phyloP scores from a whole-genome alignment of 2,888 invertebrate species.

The Tenthredo scrophulariae region DNA sequence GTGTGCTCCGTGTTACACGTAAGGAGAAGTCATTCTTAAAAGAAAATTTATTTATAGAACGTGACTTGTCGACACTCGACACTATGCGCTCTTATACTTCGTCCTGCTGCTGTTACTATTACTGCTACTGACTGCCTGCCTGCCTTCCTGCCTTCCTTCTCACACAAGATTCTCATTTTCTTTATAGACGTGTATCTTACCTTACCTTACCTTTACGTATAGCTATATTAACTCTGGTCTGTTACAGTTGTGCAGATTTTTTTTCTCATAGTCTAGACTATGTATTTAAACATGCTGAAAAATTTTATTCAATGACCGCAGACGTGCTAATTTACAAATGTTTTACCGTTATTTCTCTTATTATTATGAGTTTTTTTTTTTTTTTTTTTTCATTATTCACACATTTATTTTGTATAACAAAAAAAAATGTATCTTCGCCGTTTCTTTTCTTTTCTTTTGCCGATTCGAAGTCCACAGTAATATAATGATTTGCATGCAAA shows the following conservation, averaged over 20 bases:
- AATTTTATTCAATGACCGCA: neutral
- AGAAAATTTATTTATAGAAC: slow-evolving; percentile 68
- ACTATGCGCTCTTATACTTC: neutral
- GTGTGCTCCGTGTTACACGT: slow-evolving; percentile 7
- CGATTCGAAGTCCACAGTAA: neutral
- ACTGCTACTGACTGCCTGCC: neutral
- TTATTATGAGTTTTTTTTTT: neutral
- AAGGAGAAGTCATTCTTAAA: slow-evolving; percentile 26
- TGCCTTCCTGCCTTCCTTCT: neutral
- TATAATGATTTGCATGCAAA: neutral
- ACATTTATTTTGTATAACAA: too few species aligned
- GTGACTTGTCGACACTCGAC: slow-evolving; percentile 62
- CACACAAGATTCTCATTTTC: slow-evolving; percentile 9
- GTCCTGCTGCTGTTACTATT: neutral
- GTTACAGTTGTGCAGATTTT: neutral
- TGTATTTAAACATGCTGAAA: neutral
- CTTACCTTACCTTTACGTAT: neutral
- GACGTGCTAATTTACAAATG: neutral
- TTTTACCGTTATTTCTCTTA: neutral
- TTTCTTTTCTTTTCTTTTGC: neutral
- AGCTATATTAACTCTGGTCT: neutral
- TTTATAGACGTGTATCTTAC: neutral
- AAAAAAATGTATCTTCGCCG: too few species aligned
- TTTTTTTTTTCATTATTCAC: neutral
- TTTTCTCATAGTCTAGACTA: neutral